These are phyloP conservation scores for Sesamia inferens DNA, from an alignment of 2,888 invertebrate species.

Conservation along the genomic window DNA sequence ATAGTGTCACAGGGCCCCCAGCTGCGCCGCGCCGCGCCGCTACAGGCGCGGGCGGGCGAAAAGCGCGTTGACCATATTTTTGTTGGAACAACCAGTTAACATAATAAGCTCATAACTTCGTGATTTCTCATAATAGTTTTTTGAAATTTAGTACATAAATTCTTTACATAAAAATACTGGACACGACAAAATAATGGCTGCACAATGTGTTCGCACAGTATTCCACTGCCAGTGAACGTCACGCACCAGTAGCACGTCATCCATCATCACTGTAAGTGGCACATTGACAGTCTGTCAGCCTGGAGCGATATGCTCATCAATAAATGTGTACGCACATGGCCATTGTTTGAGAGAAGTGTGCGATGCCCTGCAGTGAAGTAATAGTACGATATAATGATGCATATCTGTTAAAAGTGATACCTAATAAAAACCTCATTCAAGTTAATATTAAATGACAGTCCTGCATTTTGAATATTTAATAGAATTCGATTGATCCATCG, in stretches of 20 bases:
- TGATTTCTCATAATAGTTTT: no score
- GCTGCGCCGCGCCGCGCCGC: no score
- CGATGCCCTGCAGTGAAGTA: not conserved
- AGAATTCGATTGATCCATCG: not conserved
- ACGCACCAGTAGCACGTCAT: constrained; percentile 16
- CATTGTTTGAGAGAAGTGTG: not conserved
- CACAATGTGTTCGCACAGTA: not conserved
- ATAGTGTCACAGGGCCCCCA: no score
- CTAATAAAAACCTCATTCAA: not conserved
- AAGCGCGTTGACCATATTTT: no score
- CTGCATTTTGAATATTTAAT: not conserved
- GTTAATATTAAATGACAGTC: not conserved
- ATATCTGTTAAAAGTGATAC: not conserved
- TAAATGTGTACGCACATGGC: not conserved
- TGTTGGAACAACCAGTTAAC: no score
- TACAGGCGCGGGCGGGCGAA: no score
- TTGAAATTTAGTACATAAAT: no score
- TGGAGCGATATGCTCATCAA: constrained; percentile 21
- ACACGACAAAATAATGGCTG: constrained; percentile 9
- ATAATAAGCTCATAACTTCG: no score
- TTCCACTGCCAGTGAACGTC: constrained; percentile 20
- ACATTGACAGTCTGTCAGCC: constrained; percentile 20
- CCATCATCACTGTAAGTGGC: constrained; percentile 45
- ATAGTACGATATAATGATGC: no score
- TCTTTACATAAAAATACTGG: no score